phyloP scores from a whole-genome alignment of 2,113 vertebrate species.

The Hemibagrus wyckioides region DNA sequence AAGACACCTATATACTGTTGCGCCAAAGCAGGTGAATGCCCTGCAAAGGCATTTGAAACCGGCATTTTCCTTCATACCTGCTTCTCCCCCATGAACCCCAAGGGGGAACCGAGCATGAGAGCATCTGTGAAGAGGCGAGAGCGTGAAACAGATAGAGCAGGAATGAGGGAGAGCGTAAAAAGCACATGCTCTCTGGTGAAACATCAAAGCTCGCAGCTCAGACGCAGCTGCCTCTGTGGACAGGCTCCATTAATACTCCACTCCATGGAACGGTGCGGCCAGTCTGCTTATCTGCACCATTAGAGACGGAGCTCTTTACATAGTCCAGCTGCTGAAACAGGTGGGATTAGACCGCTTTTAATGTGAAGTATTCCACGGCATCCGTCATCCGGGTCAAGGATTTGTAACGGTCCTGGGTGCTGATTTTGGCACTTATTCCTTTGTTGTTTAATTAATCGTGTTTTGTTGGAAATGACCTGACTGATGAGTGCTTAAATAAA shows the following conservation, averaged over 20 bases:
- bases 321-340: slow-evolving; percentile 15
- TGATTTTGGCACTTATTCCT: neutral
- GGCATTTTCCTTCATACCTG: slow-evolving; percentile 16
- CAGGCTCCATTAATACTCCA: slow-evolving; percentile 14
- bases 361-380: neutral
- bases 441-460: neutral
- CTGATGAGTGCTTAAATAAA: neutral
- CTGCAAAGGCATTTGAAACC: neutral
- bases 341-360: neutral
- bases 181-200: slow-evolving; percentile 18
- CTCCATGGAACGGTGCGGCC: neutral
- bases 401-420: neutral
- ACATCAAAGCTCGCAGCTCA: slow-evolving; percentile 37
- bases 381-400: neutral
- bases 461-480: neutral
- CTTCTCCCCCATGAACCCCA: neutral
- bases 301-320: neutral
- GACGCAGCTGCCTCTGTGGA: slow-evolving; percentile 29
- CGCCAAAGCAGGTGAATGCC: neutral
- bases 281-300: slow-evolving; percentile 16
- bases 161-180: neutral
- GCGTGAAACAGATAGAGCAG: neutral
- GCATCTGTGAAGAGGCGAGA: slow-evolving; percentile 1
- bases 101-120: neutral
- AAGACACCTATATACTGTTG: neutral